Evolutionary conservation across 1,140 invertebrate genomes (phyloP), one percentile per base, ranked within the genome.

Genomic region (Drosophila quadrilineata): DNA sequence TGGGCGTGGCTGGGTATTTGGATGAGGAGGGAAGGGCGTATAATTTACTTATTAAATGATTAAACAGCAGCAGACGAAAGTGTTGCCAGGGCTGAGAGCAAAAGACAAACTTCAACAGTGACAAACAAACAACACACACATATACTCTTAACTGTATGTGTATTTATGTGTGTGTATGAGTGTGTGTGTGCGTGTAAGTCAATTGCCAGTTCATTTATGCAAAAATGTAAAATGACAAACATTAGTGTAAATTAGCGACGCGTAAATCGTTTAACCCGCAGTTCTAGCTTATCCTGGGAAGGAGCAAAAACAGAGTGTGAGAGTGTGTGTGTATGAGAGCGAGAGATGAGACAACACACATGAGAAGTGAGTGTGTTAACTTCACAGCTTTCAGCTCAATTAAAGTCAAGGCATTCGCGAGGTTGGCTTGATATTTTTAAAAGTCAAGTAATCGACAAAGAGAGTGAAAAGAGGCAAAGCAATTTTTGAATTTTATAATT

Each of bases 201-300:
- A 22, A 22, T 50, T 69, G 58, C 54, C 68, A 76, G 64, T 69
- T 70, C 77, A 76, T 72, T 84, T 73, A 72, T 82, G 77, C 76
- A 74, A 74, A 73, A 84, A 84, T 84, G 65, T 76, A 56, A 77
- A 85, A 74, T 60, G 65, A 69, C 79, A 77, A 85, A 84, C 77
- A 84, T 84, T 84, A 84, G 68, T 74, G 77, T 66, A 77, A 85
- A 84, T 84, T 84, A 85, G 79, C 79, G 79, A 72, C 60, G 79
- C 79, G 70, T 85, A 85, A 74, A 85, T 77, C 79, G 77, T 65
- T 82, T 84, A 82, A 70, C 73, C 60, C 64, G 60, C 58, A 41
- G 53, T 63, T n/a, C 62, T 29, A 43, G 56, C 16, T n/a, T n/a
- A 52, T 26, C 31, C 9, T 21, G 5, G 19, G 17, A 10, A 14